Base-by-base conservation (phyloP, 2,797 vertebrate species). In the Microchirus variegatus region DNA sequence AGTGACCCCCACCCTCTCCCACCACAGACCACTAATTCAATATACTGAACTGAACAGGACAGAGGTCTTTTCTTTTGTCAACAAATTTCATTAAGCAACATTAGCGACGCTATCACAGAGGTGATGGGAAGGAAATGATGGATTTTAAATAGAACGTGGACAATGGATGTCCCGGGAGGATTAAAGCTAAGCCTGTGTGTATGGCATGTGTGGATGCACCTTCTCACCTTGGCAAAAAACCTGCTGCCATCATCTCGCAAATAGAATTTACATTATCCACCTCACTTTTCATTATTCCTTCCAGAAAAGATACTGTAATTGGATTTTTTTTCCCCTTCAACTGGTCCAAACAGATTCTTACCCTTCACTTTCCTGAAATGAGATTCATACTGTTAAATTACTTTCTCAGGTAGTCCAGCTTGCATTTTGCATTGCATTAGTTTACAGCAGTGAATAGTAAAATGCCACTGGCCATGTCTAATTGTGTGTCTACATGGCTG, bases 231-330 rank as follows among this genome's bases (percentile, higher is more conserved):
- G 69, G 70, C 22, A 22, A 71, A 66, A 82, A 81, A 66, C 61
- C 61, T 67, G 38, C 65, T 18, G 51, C 73, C 76, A 77, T 75
- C 76, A 66, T 73, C 78, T 75, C 11, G 3, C 67, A 85, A 84
- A 82, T 59, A 74, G 22, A 75, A 87, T 89, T 89, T 84, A 81
- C 84, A 90, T 87, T 85, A 82, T 72, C 82, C 81, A 88, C 86
- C 84, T 83, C 77, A 63, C 59, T 77, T 82, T 84, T 76, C 71
- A 88, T 89, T 89, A 82, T 83, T 87, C 74, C 67, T 77, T 63
- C 66, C 70, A 71, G 74, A 82, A 82, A 78, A 63, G 63, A 75
- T 80, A 66, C 75, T 70, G 72, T 81, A 87, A 88, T 88, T 82
- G 59, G 79, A 84, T 89, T 83, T 79, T 70, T 51, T 42, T 3